phyloP scores from a whole-genome alignment of 2,113 vertebrate species.

The Alaudala cheleensis region DNA sequence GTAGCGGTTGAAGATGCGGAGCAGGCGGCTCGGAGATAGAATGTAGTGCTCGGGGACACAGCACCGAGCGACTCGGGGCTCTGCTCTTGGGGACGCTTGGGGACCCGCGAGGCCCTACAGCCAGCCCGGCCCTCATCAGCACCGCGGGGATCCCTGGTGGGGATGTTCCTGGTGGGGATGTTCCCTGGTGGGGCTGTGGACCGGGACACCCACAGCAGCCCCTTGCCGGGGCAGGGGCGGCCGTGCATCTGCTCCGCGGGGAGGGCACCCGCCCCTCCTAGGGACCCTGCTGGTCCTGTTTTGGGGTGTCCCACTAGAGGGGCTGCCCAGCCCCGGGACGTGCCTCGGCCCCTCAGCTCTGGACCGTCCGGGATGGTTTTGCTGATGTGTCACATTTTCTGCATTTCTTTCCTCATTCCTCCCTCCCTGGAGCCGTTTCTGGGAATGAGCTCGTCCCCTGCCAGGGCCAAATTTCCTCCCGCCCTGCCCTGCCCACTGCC shows the following conservation, averaged over 20 bases:
- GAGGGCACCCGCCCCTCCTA: fast-evolving
- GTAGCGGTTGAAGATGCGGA: neutral
- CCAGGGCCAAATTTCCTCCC: neutral
- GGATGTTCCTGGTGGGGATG: neutral
- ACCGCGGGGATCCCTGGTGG: neutral
- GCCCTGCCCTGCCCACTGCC: neutral
- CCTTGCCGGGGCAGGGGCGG: neutral
- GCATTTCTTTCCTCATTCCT: slow-evolving; percentile 51
- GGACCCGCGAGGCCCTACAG: neutral
- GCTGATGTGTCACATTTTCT: slow-evolving; percentile 69
- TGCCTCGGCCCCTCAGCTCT: neutral
- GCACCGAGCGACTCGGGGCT: neutral
- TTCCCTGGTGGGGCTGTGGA: neutral
- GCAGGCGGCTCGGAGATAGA: neutral
- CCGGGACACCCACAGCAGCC: neutral
- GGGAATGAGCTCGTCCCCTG: neutral
- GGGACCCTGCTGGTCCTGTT: neutral
- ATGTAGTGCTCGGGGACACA: fast-evolving
- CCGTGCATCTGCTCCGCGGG: fast-evolving
- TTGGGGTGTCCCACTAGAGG: neutral
- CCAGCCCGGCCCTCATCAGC: neutral
- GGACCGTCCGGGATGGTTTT: neutral
- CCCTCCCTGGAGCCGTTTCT: neutral
- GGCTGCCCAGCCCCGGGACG: neutral
- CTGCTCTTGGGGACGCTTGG: neutral